phyloP scores from a whole-genome alignment of 2,888 invertebrate genomes.

The Acanthococcus lagerstroemiae region DNA sequence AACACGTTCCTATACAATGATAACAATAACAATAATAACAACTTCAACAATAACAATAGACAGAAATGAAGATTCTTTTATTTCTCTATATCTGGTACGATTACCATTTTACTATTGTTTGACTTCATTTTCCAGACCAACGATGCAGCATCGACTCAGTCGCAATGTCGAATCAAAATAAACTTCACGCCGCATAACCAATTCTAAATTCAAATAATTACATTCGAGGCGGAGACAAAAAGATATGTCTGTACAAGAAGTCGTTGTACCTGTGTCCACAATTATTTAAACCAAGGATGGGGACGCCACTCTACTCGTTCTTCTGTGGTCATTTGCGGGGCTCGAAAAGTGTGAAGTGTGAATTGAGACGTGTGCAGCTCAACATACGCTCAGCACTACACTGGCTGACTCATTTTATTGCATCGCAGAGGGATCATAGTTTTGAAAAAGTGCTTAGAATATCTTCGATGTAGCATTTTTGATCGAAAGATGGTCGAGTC shows the following conservation, averaged over 20 bases:
- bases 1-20: slow-evolving; percentile 28
- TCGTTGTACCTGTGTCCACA: slow-evolving; percentile 26
- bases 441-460: too few relatives aligned
- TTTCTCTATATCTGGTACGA: slow-evolving; percentile 10
- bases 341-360: too few relatives aligned
- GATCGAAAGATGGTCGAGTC: too few relatives aligned
- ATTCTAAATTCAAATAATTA: slow-evolving; percentile 30
- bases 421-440: too few relatives aligned
- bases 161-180: slow-evolving; percentile 22
- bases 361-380: too few relatives aligned
- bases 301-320: too few relatives aligned
- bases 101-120: slow-evolving; percentile 26
- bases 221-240: slow-evolving; percentile 27
- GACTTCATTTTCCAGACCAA: slow-evolving; percentile 23
- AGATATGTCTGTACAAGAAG: slow-evolving; percentile 18
- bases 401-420: too few relatives aligned
- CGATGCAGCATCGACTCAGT: not conserved
- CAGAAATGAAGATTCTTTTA: slow-evolving; percentile 26
- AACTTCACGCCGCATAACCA: slow-evolving; percentile 28
- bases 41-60: slow-evolving; percentile 22
- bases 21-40: slow-evolving; percentile 26
- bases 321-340: too few relatives aligned
- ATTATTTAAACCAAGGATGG: too few relatives aligned
- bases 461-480: too few relatives aligned
- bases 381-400: too few relatives aligned